A percentile compares a stretch with the other conserved stretches of the same genome.
Evolutionary conservation across 1,140 invertebrate genomes (phyloP).

Genomic region (Orchesella cincta): DNA sequence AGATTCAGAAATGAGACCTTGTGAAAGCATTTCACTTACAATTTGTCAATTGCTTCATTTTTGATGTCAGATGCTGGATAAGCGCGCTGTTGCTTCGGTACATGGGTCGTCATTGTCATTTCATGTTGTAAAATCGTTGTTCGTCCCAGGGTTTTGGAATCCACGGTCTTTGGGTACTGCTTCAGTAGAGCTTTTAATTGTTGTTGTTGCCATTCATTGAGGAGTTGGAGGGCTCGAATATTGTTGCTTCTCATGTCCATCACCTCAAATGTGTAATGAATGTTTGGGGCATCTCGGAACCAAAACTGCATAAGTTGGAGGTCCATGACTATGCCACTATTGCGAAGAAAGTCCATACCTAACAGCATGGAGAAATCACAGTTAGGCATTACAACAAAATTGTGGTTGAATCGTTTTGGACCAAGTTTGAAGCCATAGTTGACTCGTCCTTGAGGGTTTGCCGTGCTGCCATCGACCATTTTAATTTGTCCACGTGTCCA

Average conservation of each 20-base stretch:
- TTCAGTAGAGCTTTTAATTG: not conserved
- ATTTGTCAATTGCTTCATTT: not conserved
- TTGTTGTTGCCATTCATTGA: not conserved
- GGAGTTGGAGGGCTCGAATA: not conserved
- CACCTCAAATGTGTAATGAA: not conserved
- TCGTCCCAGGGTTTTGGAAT: not conserved
- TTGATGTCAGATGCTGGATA: not conserved
- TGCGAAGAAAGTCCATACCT: not conserved
- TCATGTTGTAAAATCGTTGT: not conserved
- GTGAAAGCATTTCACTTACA: slow-evolving; percentile 33
- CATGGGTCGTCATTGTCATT: not conserved
- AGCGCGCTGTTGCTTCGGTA: not conserved
- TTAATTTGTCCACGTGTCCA: not conserved
- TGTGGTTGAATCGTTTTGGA: not conserved
- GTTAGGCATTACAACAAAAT: not conserved
- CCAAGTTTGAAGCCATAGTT: not conserved
- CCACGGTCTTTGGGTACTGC: not conserved
- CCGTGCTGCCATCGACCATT: not conserved
- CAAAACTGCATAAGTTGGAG: not conserved
- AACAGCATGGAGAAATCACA: not conserved
- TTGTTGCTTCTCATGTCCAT: not conserved
- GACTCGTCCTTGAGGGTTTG: not conserved
- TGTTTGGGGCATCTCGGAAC: not conserved
- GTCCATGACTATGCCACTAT: slow-evolving; percentile 3
- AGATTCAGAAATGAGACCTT: slow-evolving; percentile 31